phyloP scores from a whole-genome alignment of 2,797 vertebrate species.

The Lateolabrax maculatus region DNA sequence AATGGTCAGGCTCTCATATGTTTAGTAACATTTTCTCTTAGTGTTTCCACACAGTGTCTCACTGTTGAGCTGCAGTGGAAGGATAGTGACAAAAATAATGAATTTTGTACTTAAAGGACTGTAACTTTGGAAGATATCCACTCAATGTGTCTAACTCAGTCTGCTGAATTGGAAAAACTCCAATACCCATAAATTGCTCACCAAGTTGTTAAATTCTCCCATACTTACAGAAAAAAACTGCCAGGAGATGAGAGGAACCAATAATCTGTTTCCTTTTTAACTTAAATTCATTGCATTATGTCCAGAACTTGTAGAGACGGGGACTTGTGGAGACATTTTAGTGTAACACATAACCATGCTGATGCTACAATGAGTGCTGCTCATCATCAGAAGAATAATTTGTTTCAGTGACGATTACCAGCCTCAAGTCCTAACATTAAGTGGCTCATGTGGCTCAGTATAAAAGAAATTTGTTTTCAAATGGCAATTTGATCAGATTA shows the following conservation, averaged over 20 bases:
- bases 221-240: no score
- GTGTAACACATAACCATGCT: background rate
- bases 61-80: background rate
- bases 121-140: no score
- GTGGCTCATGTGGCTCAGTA: background rate
- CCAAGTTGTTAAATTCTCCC: background rate
- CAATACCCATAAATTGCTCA: background rate
- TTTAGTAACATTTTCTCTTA: background rate
- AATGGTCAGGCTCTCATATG: background rate
- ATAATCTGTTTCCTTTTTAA: background rate
- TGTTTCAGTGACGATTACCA: constrained; percentile 29
- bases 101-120: background rate
- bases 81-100: background rate
- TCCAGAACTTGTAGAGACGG: background rate
- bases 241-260: background rate
- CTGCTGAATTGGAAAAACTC: no score
- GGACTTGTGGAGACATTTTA: background rate
- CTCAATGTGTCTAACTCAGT: no score
- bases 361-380: background rate
- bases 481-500: constrained; percentile 50
- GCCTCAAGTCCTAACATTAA: constrained; percentile 32
- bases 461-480: constrained; percentile 44
- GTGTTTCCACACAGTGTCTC: background rate
- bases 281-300: background rate
- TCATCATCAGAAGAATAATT: constrained; percentile 23